Evolutionary conservation across 1,140 invertebrate genomes (phyloP).

Genomic region (Drosophila pandora): DNA sequence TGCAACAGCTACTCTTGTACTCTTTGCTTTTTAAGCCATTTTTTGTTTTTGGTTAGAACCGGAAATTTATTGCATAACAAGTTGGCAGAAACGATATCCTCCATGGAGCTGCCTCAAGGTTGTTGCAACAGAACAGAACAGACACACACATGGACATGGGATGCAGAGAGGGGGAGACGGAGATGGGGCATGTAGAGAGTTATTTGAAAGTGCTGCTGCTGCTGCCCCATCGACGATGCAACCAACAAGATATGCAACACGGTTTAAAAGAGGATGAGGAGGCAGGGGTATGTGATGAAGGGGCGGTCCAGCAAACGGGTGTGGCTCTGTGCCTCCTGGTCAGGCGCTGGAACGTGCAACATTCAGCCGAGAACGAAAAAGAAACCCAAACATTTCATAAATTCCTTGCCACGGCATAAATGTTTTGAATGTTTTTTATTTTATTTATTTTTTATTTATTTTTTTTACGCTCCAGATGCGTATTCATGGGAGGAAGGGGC

Average conservation of each 20-base stretch:
- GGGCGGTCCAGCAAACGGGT: conserved; percentile 27
- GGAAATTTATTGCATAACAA: conserved; percentile 82
- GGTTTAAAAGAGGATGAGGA: background rate
- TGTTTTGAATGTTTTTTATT: conserved; percentile 38
- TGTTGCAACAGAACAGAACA: conserved; percentile 27
- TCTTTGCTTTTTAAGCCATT: conserved; percentile 5
- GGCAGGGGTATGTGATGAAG: background rate
- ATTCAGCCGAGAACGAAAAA: conserved; percentile 47
- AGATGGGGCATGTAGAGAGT: conserved; percentile 35
- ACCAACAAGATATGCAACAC: conserved; percentile 49
- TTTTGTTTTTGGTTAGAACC: conserved; percentile 61
- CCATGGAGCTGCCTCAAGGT: conserved; percentile 68
- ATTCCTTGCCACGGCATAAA: conserved; percentile 59
- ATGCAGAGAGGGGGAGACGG: background rate
- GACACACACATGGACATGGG: too few relatives aligned
- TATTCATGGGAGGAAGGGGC: conserved; percentile 17
- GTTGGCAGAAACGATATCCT: conserved; percentile 64
- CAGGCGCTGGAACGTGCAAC: conserved; percentile 44
- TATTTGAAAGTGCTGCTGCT: conserved; percentile 50
- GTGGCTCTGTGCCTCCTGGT: conserved; percentile 37
- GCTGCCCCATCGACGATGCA: conserved; percentile 40
- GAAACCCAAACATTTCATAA: conserved; percentile 67
- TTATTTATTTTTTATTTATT: conserved; percentile 8
- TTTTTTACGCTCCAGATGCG: conserved; percentile 36
- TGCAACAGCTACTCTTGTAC: conserved; percentile 1